Evolutionary conservation across 2,888 invertebrate genomes (phyloP), one percentile per base, ranked within the genome.

Genomic region (Eupithecia tripunctaria): DNA sequence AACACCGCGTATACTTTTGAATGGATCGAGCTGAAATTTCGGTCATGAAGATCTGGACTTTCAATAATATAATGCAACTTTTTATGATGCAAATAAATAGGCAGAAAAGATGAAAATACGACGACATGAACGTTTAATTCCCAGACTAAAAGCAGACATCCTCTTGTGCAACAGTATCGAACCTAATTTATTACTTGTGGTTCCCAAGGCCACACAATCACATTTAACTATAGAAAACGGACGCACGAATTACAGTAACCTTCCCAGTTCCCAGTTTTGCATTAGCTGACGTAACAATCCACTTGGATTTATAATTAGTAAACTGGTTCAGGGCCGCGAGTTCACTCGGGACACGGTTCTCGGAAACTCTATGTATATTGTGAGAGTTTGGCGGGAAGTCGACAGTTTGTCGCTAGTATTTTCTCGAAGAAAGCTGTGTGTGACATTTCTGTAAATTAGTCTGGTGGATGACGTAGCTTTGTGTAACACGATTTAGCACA

Each of bases 311-410:
- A 84, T 86, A 84, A 85, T 85, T 88, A 88, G 86, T 85, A 86
- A 93, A 90, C 85, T 93, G 83, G 93, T 91, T 93, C 93, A 93
- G 85, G 93, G 93, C 86, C 91, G 85, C 68, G 78, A 81, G 85
- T 85, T 85, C 84, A 86, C 82, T 87, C 80, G 81, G 70, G 74
- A 81, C 73, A 78, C 79, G 78, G 82, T 86, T 91, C 91, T 85
- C 51, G 81, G 90, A 90, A 91, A 86, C 43, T 43, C 76, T 77
- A 71, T 75, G 76, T 77, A 75, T 69, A 66, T 77, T 79, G 70
- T 78, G 56, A 56, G 76, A 71, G 68, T 80, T 78, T 80, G 81
- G 81, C 82, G 72, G 73, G 70, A 70, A 63, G 51, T 68, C 78
- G 72, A 75, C 70, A 67, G 67, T 66, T 72, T 67, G 67, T 67